Percentiles rank a stretch among this genome's conserved stretches.
Evolutionary conservation across 2,888 invertebrate genomes (phyloP).

Genomic region (Caenorhabditis auriculariae): DNA sequence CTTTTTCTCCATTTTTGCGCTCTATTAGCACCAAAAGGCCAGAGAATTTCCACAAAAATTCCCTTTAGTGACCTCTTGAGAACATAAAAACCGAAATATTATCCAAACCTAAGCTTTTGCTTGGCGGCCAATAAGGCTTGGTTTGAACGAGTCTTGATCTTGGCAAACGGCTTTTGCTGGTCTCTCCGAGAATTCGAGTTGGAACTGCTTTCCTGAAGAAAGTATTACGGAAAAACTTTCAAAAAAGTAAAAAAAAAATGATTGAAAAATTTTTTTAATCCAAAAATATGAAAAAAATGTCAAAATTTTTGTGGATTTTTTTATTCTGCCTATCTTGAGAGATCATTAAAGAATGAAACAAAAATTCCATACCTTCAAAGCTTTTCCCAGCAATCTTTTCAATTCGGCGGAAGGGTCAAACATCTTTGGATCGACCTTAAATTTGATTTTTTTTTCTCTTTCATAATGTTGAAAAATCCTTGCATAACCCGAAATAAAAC

Average conservation of each 20-base stretch:
- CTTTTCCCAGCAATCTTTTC: constrained; percentile 42
- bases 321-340: background rate
- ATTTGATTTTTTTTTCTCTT: constrained; percentile 5
- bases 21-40: too few species aligned
- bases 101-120: too few species aligned
- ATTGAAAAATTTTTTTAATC: too few species aligned
- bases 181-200: too few species aligned
- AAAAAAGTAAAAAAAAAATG: background rate
- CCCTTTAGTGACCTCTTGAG: too few species aligned
- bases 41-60: too few species aligned
- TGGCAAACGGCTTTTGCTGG: too few species aligned
- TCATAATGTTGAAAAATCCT: constrained; percentile 14
- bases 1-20: too few species aligned
- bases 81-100: too few species aligned
- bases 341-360: background rate
- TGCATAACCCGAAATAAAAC: background rate
- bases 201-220: background rate
- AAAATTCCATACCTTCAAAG: constrained; percentile 25
- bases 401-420: constrained; percentile 50
- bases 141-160: too few species aligned
- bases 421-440: constrained; percentile 35
- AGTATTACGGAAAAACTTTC: background rate
- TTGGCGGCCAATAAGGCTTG: too few species aligned
- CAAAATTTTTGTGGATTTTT: background rate
- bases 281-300: background rate